Evolutionary conservation across 2,113 vertebrate species (phyloP).

Genomic region (Arvicanthis niloticus): DNA sequence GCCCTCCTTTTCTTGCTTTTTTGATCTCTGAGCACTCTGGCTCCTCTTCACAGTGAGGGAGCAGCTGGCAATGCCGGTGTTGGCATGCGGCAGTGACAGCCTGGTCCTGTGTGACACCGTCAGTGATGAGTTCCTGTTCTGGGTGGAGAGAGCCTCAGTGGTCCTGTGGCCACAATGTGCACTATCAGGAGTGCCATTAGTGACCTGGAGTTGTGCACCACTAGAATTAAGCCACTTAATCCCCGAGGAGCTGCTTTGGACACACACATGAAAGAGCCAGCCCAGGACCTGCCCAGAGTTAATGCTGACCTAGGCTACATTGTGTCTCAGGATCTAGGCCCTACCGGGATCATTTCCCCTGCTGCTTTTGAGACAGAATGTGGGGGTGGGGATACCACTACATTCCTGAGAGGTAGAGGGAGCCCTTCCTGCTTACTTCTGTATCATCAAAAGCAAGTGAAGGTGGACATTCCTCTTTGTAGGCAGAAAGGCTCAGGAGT

Average conservation of each 20-base stretch:
- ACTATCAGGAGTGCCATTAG: neutral
- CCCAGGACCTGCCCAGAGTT: neutral
- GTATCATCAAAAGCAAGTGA: neutral
- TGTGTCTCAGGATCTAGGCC: neutral
- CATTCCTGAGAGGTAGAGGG: neutral
- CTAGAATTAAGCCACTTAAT: neutral
- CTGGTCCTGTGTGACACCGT: neutral
- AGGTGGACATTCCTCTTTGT: neutral
- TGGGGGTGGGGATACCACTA: neutral
- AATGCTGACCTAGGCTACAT: neutral
- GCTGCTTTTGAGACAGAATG: neutral
- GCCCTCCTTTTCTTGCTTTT: neutral
- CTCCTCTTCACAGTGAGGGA: too few species aligned
- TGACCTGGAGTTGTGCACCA: neutral
- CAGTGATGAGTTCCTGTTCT: neutral
- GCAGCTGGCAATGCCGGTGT: neutral
- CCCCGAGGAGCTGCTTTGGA: fast-evolving
- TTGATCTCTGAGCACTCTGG: neutral
- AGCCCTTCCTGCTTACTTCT: neutral
- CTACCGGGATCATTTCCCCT: neutral
- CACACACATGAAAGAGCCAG: neutral
- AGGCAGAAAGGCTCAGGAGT: neutral
- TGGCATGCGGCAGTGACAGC: neutral
- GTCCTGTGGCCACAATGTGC: too few species aligned
- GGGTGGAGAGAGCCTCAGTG: neutral